phyloP scores from a whole-genome alignment of 2,888 invertebrate genomes.

The Drosophila greeni region DNA sequence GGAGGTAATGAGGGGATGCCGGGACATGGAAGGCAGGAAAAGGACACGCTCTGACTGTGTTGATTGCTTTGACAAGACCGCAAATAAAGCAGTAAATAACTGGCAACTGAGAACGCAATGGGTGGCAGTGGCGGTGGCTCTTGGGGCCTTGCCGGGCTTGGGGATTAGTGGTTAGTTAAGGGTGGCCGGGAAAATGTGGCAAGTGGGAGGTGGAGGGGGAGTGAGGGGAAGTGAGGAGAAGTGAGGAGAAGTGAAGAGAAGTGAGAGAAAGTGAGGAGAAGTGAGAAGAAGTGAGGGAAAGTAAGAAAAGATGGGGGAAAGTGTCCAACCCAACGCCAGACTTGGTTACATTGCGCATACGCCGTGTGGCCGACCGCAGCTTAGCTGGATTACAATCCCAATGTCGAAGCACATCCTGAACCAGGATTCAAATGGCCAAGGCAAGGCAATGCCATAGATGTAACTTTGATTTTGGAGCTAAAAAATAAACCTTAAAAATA shows the following conservation, averaged over 20 bases:
- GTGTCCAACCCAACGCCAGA: neutral
- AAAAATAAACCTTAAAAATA: too few relatives aligned
- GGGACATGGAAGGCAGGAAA: conserved; percentile 9
- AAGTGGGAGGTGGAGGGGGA: neutral
- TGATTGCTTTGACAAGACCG: conserved; percentile 70
- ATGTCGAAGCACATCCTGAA: neutral
- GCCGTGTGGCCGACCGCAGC: conserved; percentile 42
- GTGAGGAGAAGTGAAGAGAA: too few relatives aligned
- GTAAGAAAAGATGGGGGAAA: too few relatives aligned
- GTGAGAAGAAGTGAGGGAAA: too few relatives aligned
- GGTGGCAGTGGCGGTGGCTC: conserved; percentile 12
- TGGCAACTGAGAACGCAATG: conserved; percentile 16
- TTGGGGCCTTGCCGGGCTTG: conserved; percentile 2
- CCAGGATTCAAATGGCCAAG: neutral
- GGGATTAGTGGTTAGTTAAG: conserved; percentile 11
- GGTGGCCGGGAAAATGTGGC: neutral
- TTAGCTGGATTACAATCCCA: conserved; percentile 5
- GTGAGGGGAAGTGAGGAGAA: neutral
- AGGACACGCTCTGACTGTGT: conserved; percentile 51
- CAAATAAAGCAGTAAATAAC: conserved; percentile 68
- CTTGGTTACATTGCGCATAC: conserved; percentile 60
- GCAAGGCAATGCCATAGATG: neutral
- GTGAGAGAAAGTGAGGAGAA: too few relatives aligned
- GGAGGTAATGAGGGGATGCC: neutral
- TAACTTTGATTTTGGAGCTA: too few relatives aligned